phyloP scores from a whole-genome alignment of 2,113 vertebrate species.

The Myodes glareolus region DNA sequence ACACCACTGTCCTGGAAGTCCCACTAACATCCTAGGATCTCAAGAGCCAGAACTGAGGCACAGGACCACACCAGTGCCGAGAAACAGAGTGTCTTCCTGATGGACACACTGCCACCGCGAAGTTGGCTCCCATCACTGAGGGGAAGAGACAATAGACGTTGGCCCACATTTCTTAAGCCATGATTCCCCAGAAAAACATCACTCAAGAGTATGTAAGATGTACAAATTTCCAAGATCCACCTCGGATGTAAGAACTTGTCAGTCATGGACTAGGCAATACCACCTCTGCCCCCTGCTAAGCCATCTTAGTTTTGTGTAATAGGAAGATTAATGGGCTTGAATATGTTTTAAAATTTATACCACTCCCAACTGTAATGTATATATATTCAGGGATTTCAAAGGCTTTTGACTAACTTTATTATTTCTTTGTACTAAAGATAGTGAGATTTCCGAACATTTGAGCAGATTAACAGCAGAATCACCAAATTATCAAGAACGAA shows the following conservation, averaged over 20 bases:
- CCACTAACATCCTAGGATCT: not conserved
- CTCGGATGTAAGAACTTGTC: not conserved
- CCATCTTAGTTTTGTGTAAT: not conserved
- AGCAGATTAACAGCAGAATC: not conserved
- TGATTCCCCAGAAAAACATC: not conserved
- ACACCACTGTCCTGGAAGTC: not conserved
- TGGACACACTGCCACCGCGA: not conserved
- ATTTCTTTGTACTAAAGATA: not conserved
- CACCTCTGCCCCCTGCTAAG: not conserved
- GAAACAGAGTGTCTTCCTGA: not conserved
- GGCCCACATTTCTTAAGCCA: not conserved
- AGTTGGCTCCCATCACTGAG: not conserved
- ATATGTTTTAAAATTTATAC: not conserved
- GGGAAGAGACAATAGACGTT: not conserved
- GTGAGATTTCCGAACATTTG: slow-evolving; percentile 34
- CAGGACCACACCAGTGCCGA: not conserved
- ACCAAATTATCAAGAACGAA: not conserved
- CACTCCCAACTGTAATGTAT: not conserved
- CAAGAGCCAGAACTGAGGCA: not conserved
- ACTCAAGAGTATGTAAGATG: not conserved
- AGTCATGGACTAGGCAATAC: not conserved
- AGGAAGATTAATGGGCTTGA: not conserved
- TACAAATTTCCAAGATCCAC: not conserved
- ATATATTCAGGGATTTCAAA: not conserved
- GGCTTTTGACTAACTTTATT: not conserved